Base-by-base conservation (phyloP, 1,140 invertebrate species). In the Panulirus ornatus region DNA sequence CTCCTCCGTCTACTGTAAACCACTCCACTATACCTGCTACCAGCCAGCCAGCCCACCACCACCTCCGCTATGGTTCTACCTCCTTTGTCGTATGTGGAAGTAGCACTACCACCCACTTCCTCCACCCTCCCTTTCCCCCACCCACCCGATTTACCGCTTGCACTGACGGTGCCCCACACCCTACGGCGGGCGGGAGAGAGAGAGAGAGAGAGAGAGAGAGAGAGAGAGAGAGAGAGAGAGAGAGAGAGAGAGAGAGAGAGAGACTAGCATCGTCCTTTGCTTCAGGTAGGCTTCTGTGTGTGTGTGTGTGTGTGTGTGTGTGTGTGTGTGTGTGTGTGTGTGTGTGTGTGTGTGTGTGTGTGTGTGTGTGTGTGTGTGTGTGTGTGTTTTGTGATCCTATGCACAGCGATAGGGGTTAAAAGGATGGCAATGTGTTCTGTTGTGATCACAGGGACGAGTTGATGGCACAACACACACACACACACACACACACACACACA, bases 261-360 rank as follows among this genome's bases (percentile, higher is more conserved):
- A 71, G 30, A 27, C 9, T 8, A 71, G 27, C 6, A 9, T 8
- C 8, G 14, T 8, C 11, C 51, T 58, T 11, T 22, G 22, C 22
- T 58, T 58, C 51, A 11, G 11, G 11, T 58, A 11, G 51, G 11
- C 51, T 58, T 58, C 51, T 22, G 51, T 22, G 11, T 22, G 11
- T 11, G 22, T 11, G 11, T 22, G 51, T 58, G 51, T 11, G 11
- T 22, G 51, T 11, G 11, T 11, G 51, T 22, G 51, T 11, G 11
- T 58, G 51, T 58, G 51, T 58, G 51, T 58, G 51, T 58, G 51
- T 58, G 51, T 58, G 51, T 58, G 51, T 58, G 51, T 58, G 51
- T 58, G 51, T 58, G 51, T 58, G 11, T 58, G 51, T 58, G 51
- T 58, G 51, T 58, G 51, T 58, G 51, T 58, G 51, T 58, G 51